Base-by-base conservation (phyloP, 1,140 invertebrate genomes). In the Hyposmocoma kahamanoa region DNA sequence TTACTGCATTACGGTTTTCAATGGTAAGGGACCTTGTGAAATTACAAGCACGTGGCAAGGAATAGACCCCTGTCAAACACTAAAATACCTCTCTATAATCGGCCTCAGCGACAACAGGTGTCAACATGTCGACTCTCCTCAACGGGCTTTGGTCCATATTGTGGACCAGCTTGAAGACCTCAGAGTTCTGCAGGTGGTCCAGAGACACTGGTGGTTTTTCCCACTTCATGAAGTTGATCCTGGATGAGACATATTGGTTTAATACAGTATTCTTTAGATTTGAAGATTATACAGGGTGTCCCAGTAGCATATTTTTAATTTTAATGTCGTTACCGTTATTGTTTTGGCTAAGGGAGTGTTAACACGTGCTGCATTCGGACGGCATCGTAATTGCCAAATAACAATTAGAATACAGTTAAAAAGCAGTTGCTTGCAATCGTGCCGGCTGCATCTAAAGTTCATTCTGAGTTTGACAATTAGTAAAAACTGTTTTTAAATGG, bases 171-270 rank as follows among this genome's bases (percentile, higher is more conserved):
- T 91, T 91, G 73, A 90, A 93, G 26, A 93, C 92, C 67, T 92
- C 91, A 47, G 92, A 93, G 61, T 90, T 85, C 82, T 93, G 90
- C 55, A 93, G 81, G 71, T 93, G 91, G 55, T 91, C 90, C 61
- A 92, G 88, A 62, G 89, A 90, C 52, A 87, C 87, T 19, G 90
- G 88, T 17, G 92, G 92, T 70, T 93, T 92, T 68, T 92, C 90
- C 83, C 91, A 93, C 81, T 93, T 94, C 86, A 92, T 89, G 65
- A 93, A 93, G 83, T 94, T 93, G 22, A 94, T 91, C 73, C 92
- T 94, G 79, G 3, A 6, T 38, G 24, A 9, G 18, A 21, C 6
- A 17, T 30, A 42, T 49, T 19, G 8, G 53, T n/a, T n/a, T n/a
- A n/a, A n/a, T n/a, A n/a, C n/a, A n/a, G n/a, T n/a, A n/a, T n/a